Base-by-base conservation (phyloP, 2,113 vertebrate genomes). In the Dipodomys stephensi region DNA sequence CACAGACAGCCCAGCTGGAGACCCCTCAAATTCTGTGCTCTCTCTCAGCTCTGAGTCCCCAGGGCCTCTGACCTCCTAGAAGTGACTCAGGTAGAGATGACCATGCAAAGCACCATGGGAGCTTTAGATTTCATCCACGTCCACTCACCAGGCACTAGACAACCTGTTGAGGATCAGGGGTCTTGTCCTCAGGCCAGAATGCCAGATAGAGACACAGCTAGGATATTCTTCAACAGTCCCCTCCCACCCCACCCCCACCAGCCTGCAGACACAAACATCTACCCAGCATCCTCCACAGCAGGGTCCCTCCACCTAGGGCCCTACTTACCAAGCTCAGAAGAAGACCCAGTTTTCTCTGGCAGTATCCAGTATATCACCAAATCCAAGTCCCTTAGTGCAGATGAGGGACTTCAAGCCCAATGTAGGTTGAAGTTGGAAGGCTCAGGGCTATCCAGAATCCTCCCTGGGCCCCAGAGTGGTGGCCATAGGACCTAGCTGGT, bases 71-170 rank as follows among this genome's bases (percentile, higher is more conserved):
- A 13, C 53, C 53, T 2, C 53, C 49, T 12, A 49, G 76, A 22
- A 53, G 3, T 20, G 18, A 30, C 18, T 64, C 49, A 60, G 15
- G 53, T 15, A 57, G 82, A 88, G 49, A 30, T 10, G 15, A 32
- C 7, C 62, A 44, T 1, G 65, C 76, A 60, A 78, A 65, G 25
- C 27, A 39, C 4, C 18, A 10, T 46, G 20, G 4, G 35, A 65
- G 19, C 11, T 23, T 53, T 35, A 4, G 62, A 6, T n/a, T 28
- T 9, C 49, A 32, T 2, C 0, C 4, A 27, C 72, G 9, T 1
- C 39, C 11, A 30, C 12, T 86, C 53, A 76, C 30, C 7, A 13
- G 81, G 82, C 8, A 62, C 18, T 69, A 49, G 27, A 39, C 65
- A 11, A 39, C 62, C 23, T 65, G 39, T 10, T 15, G 19, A 32